A percentile compares a stretch with the other conserved stretches of the same genome.
Evolutionary conservation across 2,797 vertebrate genomes (phyloP).

Genomic region (Acanthornis magna): DNA sequence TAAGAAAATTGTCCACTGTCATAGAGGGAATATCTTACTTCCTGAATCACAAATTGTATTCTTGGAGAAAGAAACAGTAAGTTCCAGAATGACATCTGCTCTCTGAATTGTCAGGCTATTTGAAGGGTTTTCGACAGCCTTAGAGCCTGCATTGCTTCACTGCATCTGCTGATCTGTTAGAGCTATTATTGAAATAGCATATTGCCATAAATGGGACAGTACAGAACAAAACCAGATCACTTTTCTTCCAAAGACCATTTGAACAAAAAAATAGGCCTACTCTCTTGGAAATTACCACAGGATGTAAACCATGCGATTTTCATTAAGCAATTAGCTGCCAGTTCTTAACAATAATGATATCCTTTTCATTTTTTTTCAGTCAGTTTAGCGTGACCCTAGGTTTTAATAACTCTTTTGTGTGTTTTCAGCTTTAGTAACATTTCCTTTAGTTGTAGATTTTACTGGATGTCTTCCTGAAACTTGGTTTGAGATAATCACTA

Average conservation of each 20-base stretch:
- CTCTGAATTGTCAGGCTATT: neutral
- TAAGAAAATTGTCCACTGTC: neutral
- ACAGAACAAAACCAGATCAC: neutral
- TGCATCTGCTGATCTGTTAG: slow-evolving; percentile 12
- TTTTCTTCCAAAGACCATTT: slow-evolving; percentile 19
- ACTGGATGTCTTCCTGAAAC: neutral
- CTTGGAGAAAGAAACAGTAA: neutral
- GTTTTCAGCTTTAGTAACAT: slow-evolving; percentile 37
- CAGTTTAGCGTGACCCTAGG: slow-evolving; percentile 21
- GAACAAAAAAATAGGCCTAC: slow-evolving; percentile 14
- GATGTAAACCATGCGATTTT: slow-evolving; percentile 23
- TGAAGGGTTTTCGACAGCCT: neutral
- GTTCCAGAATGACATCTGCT: neutral
- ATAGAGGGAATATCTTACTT: neutral
- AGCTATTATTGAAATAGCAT: slow-evolving; percentile 7
- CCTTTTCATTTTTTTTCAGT: slow-evolving; percentile 59
- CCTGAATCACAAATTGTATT: neutral
- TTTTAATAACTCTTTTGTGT: slow-evolving; percentile 42
- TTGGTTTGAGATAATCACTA: slow-evolving; percentile 25
- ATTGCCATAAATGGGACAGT: neutral
- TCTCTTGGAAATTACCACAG: neutral
- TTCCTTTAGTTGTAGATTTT: slow-evolving; percentile 19
- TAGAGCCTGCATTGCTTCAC: neutral
- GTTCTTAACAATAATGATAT: neutral
- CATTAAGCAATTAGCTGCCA: slow-evolving; percentile 22